Evolutionary conservation across 2,797 vertebrate genomes (phyloP).

Genomic region (Cetoscarus ocellatus): DNA sequence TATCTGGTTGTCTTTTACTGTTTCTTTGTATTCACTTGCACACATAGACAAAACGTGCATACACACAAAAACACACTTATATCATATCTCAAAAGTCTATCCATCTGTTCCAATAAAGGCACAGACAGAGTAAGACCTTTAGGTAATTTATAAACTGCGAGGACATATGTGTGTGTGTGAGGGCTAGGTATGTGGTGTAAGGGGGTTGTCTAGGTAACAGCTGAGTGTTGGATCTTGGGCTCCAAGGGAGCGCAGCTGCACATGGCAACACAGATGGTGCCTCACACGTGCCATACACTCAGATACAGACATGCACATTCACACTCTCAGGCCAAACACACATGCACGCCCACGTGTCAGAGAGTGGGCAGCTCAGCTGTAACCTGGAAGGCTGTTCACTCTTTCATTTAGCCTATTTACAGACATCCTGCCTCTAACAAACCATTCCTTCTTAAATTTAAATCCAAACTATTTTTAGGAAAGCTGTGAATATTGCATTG

Average conservation of each 20-base stretch:
- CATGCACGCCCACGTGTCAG: slow-evolving; percentile 32
- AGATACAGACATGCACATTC: background rate
- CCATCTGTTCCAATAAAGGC: slow-evolving; percentile 57
- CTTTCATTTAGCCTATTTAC: slow-evolving; percentile 54
- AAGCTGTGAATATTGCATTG: background rate
- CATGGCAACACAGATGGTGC: slow-evolving; percentile 74
- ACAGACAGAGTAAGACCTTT: slow-evolving; percentile 48
- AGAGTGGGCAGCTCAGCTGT: slow-evolving; percentile 71
- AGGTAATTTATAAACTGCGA: slow-evolving; percentile 38
- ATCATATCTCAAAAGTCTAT: slow-evolving; percentile 21
- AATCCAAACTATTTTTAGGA: slow-evolving; percentile 38
- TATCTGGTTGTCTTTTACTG: slow-evolving; percentile 38
- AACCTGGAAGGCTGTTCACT: slow-evolving; percentile 70
- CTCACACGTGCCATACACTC: slow-evolving; percentile 20
- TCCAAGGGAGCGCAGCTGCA: slow-evolving; percentile 75
- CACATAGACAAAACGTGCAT: no score
- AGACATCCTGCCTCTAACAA: slow-evolving; percentile 50
- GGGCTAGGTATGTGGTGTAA: slow-evolving; percentile 55
- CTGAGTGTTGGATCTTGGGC: slow-evolving; percentile 71
- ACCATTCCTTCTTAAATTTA: slow-evolving; percentile 41
- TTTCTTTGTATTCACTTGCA: background rate
- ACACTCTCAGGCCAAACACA: slow-evolving; percentile 17
- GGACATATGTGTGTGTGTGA: slow-evolving; percentile 20
- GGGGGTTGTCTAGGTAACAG: slow-evolving; percentile 75
- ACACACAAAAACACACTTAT: slow-evolving; percentile 5